phyloP scores from a whole-genome alignment of 1,140 invertebrate genomes.

The Ptiloglossa arizonensis region DNA sequence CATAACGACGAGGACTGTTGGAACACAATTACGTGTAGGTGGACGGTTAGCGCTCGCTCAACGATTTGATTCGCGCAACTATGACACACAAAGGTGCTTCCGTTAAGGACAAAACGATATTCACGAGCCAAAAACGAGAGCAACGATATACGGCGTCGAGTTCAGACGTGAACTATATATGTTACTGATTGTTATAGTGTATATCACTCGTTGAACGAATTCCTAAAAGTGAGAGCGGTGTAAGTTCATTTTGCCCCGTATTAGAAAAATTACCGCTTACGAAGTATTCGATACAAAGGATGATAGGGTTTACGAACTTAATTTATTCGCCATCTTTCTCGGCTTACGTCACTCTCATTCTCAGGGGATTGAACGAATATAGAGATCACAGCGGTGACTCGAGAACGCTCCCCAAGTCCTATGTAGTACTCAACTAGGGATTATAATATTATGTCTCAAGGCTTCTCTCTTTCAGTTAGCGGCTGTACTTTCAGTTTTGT shows the following conservation, averaged over 20 bases:
- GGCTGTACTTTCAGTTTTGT: constrained; percentile 45
- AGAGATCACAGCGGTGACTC: neutral
- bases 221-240: neutral
- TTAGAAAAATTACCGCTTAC: neutral
- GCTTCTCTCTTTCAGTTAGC: constrained; percentile 36
- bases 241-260: neutral
- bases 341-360: neutral
- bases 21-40: neutral
- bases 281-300: neutral
- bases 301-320: neutral
- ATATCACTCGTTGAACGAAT: constrained; percentile 28
- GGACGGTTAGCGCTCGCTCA: neutral
- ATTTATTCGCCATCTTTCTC: too few species aligned
- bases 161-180: constrained; percentile 19
- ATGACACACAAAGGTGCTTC: constrained; percentile 53
- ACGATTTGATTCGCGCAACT: constrained; percentile 9
- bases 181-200: constrained; percentile 25
- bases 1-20: neutral
- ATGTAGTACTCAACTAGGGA: neutral
- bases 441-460: constrained; percentile 32
- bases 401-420: neutral
- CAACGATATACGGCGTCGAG: constrained; percentile 16
- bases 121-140: constrained; percentile 20
- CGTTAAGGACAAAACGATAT: constrained; percentile 10
- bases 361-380: neutral